These are phyloP conservation scores for Zaprionus nigranus DNA, from an alignment of 1,140 invertebrate genomes.

Conservation along the genomic window DNA sequence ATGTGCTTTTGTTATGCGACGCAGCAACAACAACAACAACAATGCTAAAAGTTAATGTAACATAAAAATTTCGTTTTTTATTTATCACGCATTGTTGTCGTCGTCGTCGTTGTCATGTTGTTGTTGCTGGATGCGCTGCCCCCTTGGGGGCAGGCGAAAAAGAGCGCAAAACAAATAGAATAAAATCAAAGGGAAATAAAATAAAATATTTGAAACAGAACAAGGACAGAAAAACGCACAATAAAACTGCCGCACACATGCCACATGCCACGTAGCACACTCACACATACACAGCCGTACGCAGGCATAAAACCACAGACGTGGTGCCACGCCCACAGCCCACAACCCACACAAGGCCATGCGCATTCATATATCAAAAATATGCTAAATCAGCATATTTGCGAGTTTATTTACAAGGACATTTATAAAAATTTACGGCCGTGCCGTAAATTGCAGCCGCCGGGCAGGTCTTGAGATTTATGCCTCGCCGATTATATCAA, in stretches of 20 bases:
- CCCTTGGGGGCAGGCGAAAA: slow-evolving; percentile 43
- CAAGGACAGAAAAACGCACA: slow-evolving; percentile 47
- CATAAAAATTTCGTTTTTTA: slow-evolving; percentile 78
- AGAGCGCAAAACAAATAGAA: slow-evolving; percentile 41
- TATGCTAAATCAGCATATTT: slow-evolving; percentile 83
- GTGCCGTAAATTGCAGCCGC: slow-evolving; percentile 78
- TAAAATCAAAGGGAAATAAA: slow-evolving; percentile 58
- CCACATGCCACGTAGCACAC: slow-evolving; percentile 34
- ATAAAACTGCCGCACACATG: slow-evolving; percentile 74
- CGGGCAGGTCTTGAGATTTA: slow-evolving; percentile 81
- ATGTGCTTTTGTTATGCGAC: slow-evolving; percentile 69
- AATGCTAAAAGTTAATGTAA: slow-evolving; percentile 68
- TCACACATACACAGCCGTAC: slow-evolving; percentile 1
- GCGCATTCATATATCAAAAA: slow-evolving; percentile 65
- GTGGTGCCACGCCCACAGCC: slow-evolving; percentile 60
- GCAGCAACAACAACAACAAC: slow-evolving; percentile 34
- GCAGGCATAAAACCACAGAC: slow-evolving; percentile 73
- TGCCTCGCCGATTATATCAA: slow-evolving; percentile 72
- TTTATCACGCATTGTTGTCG: slow-evolving; percentile 56
- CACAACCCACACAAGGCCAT: slow-evolving; percentile 58
- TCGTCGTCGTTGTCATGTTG: slow-evolving; percentile 15
- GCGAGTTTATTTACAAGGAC: slow-evolving; percentile 83
- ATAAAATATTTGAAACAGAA: slow-evolving; percentile 50
- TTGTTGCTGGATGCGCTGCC: slow-evolving; percentile 20
- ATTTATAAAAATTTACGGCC: slow-evolving; percentile 83